These are phyloP conservation scores for Apocheima hispidaria DNA, from an alignment of 2,888 invertebrate species.

Conservation along the genomic window DNA sequence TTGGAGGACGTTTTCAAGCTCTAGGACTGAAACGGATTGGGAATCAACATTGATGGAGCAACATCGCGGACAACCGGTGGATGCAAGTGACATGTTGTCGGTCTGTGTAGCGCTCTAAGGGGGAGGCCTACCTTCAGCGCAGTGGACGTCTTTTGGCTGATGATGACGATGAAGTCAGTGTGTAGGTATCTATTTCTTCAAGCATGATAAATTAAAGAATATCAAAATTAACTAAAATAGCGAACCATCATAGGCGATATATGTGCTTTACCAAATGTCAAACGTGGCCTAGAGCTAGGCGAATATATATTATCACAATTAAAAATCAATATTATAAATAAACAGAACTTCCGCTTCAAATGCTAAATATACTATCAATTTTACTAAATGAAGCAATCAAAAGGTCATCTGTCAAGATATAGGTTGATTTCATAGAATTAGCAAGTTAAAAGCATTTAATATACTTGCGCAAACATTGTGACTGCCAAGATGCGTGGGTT, in stretches of 20 bases:
- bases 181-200: not conserved
- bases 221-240: not conserved
- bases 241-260: not conserved
- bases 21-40: no score
- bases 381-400: constrained; percentile 42
- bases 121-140: no score
- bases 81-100: no score
- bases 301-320: constrained; percentile 10
- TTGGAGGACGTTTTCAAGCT: no score
- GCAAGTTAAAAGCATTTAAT: constrained; percentile 24
- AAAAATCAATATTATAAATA: constrained; percentile 22
- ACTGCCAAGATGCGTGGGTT: not conserved
- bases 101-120: no score
- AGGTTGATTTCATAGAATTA: constrained; percentile 44
- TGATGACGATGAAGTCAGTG: no score
- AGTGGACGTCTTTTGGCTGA: no score
- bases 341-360: constrained; percentile 35
- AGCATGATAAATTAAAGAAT: not conserved
- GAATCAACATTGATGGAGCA: no score
- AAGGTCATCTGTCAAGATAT: constrained; percentile 47
- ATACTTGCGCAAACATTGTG: constrained; percentile 4
- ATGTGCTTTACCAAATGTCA: constrained; percentile 11
- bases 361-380: constrained; percentile 43
- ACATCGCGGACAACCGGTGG: no score
- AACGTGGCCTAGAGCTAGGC: constrained; percentile 16